Conservation (phyloP, 2,888 invertebrate genomes). For the Perithous albicinctus region DNA sequence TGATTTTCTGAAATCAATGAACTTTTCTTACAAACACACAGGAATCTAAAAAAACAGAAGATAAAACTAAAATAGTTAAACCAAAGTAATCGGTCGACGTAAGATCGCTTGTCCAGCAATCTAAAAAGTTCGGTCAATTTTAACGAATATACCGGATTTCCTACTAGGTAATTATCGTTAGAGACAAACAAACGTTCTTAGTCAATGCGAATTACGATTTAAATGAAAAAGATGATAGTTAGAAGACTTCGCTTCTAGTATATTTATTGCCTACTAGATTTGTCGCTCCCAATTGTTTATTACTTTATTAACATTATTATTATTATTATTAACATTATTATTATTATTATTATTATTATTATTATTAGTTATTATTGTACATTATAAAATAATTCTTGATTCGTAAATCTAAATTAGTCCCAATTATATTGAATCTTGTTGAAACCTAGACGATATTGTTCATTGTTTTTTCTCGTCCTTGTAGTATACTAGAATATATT, state of each 20-base stretch:
- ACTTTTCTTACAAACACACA: too few relatives aligned
- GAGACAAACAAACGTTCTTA: conserved; percentile 62
- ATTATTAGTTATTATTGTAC: conserved; percentile 43
- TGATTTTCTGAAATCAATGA: too few relatives aligned
- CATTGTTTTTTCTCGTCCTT: conserved; percentile 60
- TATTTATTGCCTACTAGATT: conserved; percentile 52
- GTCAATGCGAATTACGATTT: conserved; percentile 62
- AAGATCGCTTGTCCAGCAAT: conserved; percentile 54
- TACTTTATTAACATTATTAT: conserved; percentile 18
- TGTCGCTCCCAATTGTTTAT: conserved; percentile 33
- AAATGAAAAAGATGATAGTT: conserved; percentile 39
- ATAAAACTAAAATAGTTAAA: conserved; percentile 48
- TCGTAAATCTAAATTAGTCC: conserved; percentile 53
- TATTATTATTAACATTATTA: conserved; percentile 44
- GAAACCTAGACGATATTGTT: conserved; percentile 57
- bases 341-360: conserved; percentile 15
- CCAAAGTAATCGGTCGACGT: conserved; percentile 44
- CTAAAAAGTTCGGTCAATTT: conserved; percentile 67
- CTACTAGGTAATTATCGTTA: conserved; percentile 67
- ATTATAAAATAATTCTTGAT: conserved; percentile 46
- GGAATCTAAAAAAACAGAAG: conserved; percentile 35
- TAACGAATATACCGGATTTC: conserved; percentile 62
- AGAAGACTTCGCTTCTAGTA: conserved; percentile 51
- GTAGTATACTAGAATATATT: conserved; percentile 50
- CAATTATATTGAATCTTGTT: conserved; percentile 63